phyloP scores from a whole-genome alignment of 1,140 invertebrate genomes.

The Neodiprion pinetum region DNA sequence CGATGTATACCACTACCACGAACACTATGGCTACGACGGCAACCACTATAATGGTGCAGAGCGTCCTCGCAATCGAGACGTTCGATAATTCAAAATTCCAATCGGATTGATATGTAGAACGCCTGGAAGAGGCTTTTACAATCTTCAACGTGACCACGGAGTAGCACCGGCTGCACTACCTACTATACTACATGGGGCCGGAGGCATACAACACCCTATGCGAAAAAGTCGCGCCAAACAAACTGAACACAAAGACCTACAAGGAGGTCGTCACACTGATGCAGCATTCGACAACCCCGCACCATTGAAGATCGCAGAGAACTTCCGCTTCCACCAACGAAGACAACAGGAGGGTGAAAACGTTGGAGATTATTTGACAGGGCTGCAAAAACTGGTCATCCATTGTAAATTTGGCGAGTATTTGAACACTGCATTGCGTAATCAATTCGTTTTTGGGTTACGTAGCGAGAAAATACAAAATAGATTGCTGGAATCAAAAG shows the following conservation, averaged over 20 bases:
- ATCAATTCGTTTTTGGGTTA: constrained; percentile 17
- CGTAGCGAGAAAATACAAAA: constrained; percentile 7
- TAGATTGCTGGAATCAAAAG: constrained; percentile 6
- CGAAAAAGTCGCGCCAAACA: constrained; percentile 8
- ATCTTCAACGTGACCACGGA: constrained; percentile 14
- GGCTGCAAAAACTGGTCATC: constrained; percentile 1
- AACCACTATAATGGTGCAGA: constrained; percentile 1
- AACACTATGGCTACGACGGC: neutral
- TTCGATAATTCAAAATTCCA: constrained; percentile 17
- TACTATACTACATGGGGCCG: constrained; percentile 13
- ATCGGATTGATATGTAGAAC: constrained; percentile 10
- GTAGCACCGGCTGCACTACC: neutral
- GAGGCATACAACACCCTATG: constrained; percentile 14
- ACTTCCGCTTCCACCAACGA: constrained; percentile 9
- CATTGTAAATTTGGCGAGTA: constrained; percentile 12
- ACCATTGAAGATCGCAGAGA: neutral
- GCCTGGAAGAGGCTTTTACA: constrained; percentile 12
- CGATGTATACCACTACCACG: neutral
- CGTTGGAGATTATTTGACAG: neutral
- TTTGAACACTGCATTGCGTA: constrained; percentile 14
- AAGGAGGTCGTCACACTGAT: neutral
- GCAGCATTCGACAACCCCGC: neutral
- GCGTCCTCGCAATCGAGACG: constrained; percentile 16
- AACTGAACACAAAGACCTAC: neutral
- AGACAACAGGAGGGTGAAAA: constrained; percentile 1